Evolutionary conservation across 1,140 invertebrate genomes (phyloP).

Genomic region (Lepidurus couesii): DNA sequence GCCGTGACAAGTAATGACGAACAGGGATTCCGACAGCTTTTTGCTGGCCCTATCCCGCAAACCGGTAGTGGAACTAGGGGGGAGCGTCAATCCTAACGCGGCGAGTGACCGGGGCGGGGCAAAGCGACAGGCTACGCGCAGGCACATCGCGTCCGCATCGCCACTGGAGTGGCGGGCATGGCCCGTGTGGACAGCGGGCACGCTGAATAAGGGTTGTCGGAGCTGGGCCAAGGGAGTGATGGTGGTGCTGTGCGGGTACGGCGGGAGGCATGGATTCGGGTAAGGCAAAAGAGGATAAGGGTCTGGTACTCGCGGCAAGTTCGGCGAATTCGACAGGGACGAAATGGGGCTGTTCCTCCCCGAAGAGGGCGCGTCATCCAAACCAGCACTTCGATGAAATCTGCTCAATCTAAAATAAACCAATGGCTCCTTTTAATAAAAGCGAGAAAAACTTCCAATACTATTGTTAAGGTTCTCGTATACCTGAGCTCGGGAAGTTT

Average conservation of each 20-base stretch:
- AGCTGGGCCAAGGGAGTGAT: constrained; percentile 76
- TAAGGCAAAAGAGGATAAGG: constrained; percentile 60
- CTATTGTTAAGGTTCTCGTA: not conserved
- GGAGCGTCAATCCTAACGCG: constrained; percentile 28
- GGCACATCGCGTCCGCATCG: constrained; percentile 37
- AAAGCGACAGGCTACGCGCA: constrained; percentile 33
- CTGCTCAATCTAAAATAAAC: constrained; percentile 58
- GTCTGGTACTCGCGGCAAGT: constrained; percentile 42
- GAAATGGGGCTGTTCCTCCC: constrained; percentile 67
- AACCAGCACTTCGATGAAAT: constrained; percentile 90
- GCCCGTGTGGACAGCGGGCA: constrained; percentile 29
- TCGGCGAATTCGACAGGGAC: constrained; percentile 50
- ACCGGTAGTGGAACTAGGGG: constrained; percentile 29
- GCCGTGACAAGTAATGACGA: constrained; percentile 82
- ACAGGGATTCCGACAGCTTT: constrained; percentile 69
- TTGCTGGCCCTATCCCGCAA: constrained; percentile 29
- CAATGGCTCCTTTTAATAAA: not conserved
- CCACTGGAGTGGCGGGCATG: constrained; percentile 37
- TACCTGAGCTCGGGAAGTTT: not conserved
- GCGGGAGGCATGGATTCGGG: constrained; percentile 79
- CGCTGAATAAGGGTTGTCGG: constrained; percentile 57
- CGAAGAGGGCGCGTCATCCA: constrained; percentile 59
- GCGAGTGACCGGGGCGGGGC: constrained; percentile 36
- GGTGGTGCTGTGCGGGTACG: constrained; percentile 76
- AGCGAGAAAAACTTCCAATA: not conserved